Conservation (phyloP, 1,140 invertebrate species). For the Chionoecetes opilio region DNA sequence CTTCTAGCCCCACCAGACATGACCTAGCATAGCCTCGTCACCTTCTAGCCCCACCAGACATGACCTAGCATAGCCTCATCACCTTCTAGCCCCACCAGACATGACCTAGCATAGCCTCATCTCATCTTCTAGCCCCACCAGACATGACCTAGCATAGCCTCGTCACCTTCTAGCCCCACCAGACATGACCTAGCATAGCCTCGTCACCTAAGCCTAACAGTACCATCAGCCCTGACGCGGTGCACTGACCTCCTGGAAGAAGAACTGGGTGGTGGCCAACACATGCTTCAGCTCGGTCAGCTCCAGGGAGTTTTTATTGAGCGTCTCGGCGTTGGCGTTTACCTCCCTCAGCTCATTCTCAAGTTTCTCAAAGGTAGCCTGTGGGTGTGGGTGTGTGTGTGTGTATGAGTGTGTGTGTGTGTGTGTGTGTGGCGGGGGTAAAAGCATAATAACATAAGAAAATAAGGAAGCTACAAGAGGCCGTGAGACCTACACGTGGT, state of each 20-base stretch:
- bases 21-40: no score
- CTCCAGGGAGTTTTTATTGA: constrained; percentile 98
- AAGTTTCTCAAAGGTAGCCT: constrained; percentile 97
- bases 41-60: no score
- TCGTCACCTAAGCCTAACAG: neutral
- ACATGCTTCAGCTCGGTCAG: constrained; percentile 92
- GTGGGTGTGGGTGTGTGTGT: constrained; percentile 80
- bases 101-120: no score
- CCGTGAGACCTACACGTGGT: no score
- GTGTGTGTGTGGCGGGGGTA: constrained; percentile 53
- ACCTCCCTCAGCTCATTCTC: constrained; percentile 98
- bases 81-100: no score
- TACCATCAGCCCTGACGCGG: neutral
- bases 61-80: no score
- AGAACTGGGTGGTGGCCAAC: constrained; percentile 97
- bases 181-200: neutral
- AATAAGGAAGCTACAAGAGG: no score
- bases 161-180: neutral
- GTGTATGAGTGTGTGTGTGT: constrained; percentile 83
- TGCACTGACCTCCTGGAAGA: constrained; percentile 97
- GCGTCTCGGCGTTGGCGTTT: constrained; percentile 98
- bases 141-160: no score
- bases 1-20: no score
- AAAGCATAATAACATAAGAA: no score
- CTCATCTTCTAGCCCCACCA: no score